Percentiles rank a stretch among this genome's conserved stretches.
phyloP scores from a whole-genome alignment of 2,113 vertebrate genomes.

The Dermatemys mawii region DNA sequence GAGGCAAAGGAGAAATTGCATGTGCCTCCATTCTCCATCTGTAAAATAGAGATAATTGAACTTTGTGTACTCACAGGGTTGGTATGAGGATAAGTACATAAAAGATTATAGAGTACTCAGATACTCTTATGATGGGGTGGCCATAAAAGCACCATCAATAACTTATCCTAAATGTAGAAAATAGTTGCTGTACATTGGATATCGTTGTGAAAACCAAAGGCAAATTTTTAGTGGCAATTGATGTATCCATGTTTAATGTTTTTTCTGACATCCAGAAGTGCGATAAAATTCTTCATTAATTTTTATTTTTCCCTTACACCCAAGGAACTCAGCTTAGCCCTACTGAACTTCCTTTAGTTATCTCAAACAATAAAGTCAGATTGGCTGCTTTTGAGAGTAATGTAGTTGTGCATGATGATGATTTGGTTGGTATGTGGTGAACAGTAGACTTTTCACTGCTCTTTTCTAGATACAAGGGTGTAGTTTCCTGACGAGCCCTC shows the following conservation, averaged over 20 bases:
- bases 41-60: not conserved
- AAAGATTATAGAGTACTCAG: not conserved
- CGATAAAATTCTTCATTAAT: not conserved
- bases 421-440: not conserved
- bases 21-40: no score
- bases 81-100: not conserved
- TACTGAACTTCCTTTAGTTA: not conserved
- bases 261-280: not conserved
- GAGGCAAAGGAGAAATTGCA: no score
- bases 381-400: not conserved
- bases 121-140: not conserved
- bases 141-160: not conserved
- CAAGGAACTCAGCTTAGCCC: not conserved
- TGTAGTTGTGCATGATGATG: not conserved
- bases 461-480: not conserved
- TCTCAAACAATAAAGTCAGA: not conserved
- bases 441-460: not conserved
- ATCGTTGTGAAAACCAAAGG: rapidly evolving
- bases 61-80: not conserved
- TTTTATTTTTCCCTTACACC: not conserved
- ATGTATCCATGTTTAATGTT: not conserved
- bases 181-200: not conserved
- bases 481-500: not conserved
- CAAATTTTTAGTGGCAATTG: not conserved
- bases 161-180: not conserved